Evolutionary conservation across 2,113 vertebrate species (phyloP).

Genomic region (Pelusios castaneus): DNA sequence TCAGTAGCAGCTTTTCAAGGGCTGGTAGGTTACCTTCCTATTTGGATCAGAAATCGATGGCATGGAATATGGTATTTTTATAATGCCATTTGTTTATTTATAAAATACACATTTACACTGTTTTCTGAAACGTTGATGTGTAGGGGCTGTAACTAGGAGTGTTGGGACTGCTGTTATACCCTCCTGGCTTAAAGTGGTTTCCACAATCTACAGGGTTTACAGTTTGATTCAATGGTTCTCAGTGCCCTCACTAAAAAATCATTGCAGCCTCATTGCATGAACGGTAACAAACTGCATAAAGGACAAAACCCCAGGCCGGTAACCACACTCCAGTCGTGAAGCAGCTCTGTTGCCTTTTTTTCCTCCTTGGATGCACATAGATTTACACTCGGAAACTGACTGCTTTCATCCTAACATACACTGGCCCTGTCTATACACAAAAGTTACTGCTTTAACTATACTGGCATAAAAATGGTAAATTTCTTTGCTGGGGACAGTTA

Average conservation of each 20-base stretch:
- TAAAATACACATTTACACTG: neutral
- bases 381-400: neutral
- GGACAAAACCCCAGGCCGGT: neutral
- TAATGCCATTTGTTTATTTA: neutral
- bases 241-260: too few relatives aligned
- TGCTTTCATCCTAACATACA: neutral
- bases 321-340: neutral
- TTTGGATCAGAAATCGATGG: neutral
- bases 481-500: neutral
- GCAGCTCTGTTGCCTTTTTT: neutral
- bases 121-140: neutral
- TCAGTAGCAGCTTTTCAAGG: neutral
- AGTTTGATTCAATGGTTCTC: too few relatives aligned
- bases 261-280: too few relatives aligned
- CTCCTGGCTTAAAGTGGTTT: too few relatives aligned
- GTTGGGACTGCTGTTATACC: too few relatives aligned
- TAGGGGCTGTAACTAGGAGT: too few relatives aligned
- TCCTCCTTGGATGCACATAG: neutral
- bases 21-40: neutral
- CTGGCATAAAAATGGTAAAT: neutral
- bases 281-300: neutral
- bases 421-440: neutral
- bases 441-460: neutral
- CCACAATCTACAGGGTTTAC: too few relatives aligned
- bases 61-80: neutral